Base-by-base conservation (phyloP, 2,888 invertebrate species). In the Seira sanloemensis region DNA sequence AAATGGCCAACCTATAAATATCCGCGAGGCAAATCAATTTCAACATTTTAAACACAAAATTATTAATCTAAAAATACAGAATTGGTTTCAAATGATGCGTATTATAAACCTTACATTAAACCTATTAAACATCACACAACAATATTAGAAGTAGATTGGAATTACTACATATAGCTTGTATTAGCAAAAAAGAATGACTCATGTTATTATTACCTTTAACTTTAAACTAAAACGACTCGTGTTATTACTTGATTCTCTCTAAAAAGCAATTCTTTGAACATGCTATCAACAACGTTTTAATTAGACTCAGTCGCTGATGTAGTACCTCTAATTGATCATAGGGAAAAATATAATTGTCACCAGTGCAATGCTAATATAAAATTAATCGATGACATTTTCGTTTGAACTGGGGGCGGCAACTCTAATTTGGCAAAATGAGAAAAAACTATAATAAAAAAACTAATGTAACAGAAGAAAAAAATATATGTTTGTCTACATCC, bases 401-500 rank as follows among this genome's bases (percentile, higher is more conserved):
- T 19, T 62, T 62, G 62, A 23, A 62, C 62, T 62, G 62, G 62
- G 23, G 50, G 2, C 62, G 62, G 62, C 62, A 62, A 62, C 62
- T 21, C 62, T 62, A 62, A 62, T 62, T 62, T 62, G 62, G 21
- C 21, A 62, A 62, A 62, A 62, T 62, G 62, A 62, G n/a, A 62
- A 62, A 62, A 62, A 58, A 37, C 4, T 12, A 50, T n/a, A 23
- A 62, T 21, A 62, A 62, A 9, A 67, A 26, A 25, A 67, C 46
- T 46, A 26, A 4, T 26, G 27, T 67, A 67, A 18, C 27, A 67
- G 21, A 2, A 26, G 67, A 65, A 26, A 67, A 69, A 69, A 74
- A 74, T 75, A 75, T 67, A 74, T 81, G 75, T 81, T 76, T 78
- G 78, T 78, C 71, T 72, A 78, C 78, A 68, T 71, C 78, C 78